Percentiles rank a stretch among this genome's conserved stretches.
Conservation (phyloP, 2,888 invertebrate genomes). For the Caenorhabditis sulstoni region DNA sequence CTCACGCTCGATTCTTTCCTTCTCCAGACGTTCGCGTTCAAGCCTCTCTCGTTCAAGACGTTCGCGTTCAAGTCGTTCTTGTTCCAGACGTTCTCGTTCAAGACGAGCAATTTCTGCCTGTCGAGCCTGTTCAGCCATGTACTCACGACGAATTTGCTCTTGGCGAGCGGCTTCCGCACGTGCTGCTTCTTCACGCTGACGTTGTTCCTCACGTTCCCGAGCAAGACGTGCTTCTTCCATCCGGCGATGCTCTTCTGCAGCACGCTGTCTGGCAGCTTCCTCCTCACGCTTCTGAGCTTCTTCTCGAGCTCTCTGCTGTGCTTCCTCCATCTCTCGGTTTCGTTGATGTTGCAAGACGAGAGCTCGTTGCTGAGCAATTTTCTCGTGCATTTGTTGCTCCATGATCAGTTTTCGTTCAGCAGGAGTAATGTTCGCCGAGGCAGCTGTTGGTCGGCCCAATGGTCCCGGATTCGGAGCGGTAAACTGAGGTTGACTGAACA, state of each 20-base stretch:
- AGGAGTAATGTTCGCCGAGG: neutral
- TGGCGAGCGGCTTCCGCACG: neutral
- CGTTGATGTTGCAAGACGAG: slow-evolving; percentile 20
- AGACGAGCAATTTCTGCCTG: neutral
- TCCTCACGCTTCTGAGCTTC: neutral
- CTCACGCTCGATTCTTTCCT: neutral
- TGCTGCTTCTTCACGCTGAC: neutral
- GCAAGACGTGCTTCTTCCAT: slow-evolving; percentile 8
- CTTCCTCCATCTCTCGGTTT: slow-evolving; percentile 92
- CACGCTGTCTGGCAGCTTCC: neutral
- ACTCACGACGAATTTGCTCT: neutral
- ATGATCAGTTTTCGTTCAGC: slow-evolving; percentile 24
- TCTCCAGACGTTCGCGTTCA: slow-evolving; percentile 11
- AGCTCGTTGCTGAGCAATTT: slow-evolving; percentile 25
- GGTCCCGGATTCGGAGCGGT: slow-evolving; percentile 28
- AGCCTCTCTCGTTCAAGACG: neutral
- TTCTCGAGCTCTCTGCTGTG: neutral
- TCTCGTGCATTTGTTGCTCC: slow-evolving; percentile 43
- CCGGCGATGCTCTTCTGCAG: no score
- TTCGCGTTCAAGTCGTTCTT: no score
- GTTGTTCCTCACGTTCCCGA: slow-evolving; percentile 18
- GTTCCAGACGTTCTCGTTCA: neutral
- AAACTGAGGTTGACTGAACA: slow-evolving; percentile 21
- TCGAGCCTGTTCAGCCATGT: neutral
- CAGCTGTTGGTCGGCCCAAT: neutral